Evolutionary conservation across 2,113 vertebrate genomes (phyloP), one percentile per base, ranked within the genome.

Genomic region (Istiophorus platypterus): DNA sequence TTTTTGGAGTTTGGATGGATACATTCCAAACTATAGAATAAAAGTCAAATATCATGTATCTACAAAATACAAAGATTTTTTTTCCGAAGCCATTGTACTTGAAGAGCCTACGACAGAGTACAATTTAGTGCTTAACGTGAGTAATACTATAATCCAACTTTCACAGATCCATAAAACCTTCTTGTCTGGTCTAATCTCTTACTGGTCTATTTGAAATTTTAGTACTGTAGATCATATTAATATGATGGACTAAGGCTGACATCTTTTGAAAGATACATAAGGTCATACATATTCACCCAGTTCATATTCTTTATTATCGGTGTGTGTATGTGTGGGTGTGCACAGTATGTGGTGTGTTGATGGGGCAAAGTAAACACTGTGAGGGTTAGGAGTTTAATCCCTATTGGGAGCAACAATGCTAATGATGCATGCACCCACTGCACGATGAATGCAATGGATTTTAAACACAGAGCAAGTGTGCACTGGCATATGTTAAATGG

Each of bases 381-480:
- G 47, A 83, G 26, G 64, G 70, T 88, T 79, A 88, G 26, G 71
- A 52, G 34, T 82, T 69, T 76, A 78, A 85, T 86, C 78, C 76
- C 82, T 88, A 26, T 73, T 76, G 58, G 62, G 78, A 83, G 49
- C 66, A 78, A 22, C 39, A 15, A 56, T 83, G 77, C 72, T 84
- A 86, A 78, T 84, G 80, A 87, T 76, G 69, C 56, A 49, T 85
- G 42, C 4, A 18, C 66, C 79, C 58, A 10, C n/a, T 65, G 65
- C 67, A 78, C 85, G 80, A 91, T 84, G 54, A 84, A 92, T 85
- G 64, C 47, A 72, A 65, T 65, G 51, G 22, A 89, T 72, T 24
- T 84, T 54, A 69, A 76, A 88, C 8, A 49, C 11, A 45, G 47
- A 73, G 49, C 7, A 12, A 62, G 56, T 18, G 52, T 69, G 72